These are phyloP conservation scores for honey bee (Apis mellifera) DNA, from an alignment of 1,140 invertebrate species.

Conservation along the genomic window Amel_HAv3.1 CM009937.2:3221501-3222000, in stretches of 20 bases:
- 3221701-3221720: neutral
- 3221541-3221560: constrained; percentile 28
- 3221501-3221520: constrained; percentile 37
- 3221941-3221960: too few species aligned
- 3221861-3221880: constrained; percentile 29
- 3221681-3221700: neutral
- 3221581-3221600: constrained; percentile 30
- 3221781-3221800: neutral
- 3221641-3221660: neutral
- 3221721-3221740: neutral
- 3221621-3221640: neutral
- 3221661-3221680: too few species aligned
- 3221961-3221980: too few species aligned
- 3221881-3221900: too few species aligned
- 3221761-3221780: constrained; percentile 1
- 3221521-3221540: constrained; percentile 29
- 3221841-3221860: constrained; percentile 37
- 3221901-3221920: too few species aligned
- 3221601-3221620: constrained; percentile 16
- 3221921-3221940: too few species aligned
- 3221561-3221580: constrained; percentile 44
- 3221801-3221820: neutral
- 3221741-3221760: constrained; percentile 2
- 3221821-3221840: neutral
- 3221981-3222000: too few species aligned